Conservation (phyloP, 1,140 invertebrate genomes). For the Arion vulgaris region DNA sequence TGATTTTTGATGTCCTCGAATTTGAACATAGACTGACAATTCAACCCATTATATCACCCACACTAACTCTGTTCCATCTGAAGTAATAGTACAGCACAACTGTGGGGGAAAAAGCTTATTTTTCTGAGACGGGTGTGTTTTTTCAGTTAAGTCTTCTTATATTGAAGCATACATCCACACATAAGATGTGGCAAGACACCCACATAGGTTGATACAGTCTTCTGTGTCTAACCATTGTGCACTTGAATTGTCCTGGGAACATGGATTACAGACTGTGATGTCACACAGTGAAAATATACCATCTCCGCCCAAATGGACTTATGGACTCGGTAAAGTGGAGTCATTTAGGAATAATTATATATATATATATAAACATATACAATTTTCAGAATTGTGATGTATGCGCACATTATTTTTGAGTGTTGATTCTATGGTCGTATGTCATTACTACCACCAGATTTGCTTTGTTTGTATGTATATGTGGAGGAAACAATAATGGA, state of each 20-base stretch:
- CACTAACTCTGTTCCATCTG: neutral
- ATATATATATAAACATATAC: conserved; percentile 14
- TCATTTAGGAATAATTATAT: neutral
- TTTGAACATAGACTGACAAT: neutral
- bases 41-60: neutral
- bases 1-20: conserved; percentile 74
- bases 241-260: neutral
- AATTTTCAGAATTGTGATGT: conserved; percentile 4
- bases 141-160: conserved; percentile 10
- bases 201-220: neutral
- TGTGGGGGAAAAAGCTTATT: neutral
- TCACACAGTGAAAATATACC: neutral
- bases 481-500: no score
- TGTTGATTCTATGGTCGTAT: neutral
- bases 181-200: neutral
- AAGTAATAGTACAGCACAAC: neutral
- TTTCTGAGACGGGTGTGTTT: neutral
- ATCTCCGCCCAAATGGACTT: neutral
- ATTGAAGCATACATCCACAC: neutral
- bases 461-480: neutral
- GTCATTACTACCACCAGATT: neutral
- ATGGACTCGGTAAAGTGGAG: neutral
- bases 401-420: neutral
- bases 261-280: neutral
- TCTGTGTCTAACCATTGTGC: neutral